These are phyloP conservation scores for Aplocera efformata DNA, from an alignment of 2,888 invertebrate species.

Conservation along the genomic window DNA sequence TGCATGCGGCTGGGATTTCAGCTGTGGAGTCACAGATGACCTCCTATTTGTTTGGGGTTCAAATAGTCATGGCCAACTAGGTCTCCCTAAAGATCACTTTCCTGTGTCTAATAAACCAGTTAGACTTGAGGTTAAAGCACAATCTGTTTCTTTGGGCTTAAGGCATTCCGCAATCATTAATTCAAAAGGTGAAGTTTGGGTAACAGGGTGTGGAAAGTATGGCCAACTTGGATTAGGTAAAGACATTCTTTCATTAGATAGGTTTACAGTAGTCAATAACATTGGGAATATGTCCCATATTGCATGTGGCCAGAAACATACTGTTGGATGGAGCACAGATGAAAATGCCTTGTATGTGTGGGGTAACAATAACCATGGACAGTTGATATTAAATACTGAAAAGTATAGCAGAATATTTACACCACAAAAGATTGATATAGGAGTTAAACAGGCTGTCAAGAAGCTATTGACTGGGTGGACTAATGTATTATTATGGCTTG, in stretches of 20 bases:
- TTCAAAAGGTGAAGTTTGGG: constrained; percentile 81
- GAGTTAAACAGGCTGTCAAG: constrained; percentile 75
- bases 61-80: constrained; percentile 88
- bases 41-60: constrained; percentile 91
- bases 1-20: constrained; percentile 91
- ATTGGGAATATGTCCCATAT: constrained; percentile 81
- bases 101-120: constrained; percentile 56
- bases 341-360: constrained; percentile 84
- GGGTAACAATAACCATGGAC: constrained; percentile 93
- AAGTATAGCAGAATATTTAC: constrained; percentile 73
- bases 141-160: constrained; percentile 83
- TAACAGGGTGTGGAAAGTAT: constrained; percentile 84
- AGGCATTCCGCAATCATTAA: constrained; percentile 84
- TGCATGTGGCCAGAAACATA: constrained; percentile 91
- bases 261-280: constrained; percentile 77
- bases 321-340: constrained; percentile 78
- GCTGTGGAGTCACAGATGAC: constrained; percentile 85
- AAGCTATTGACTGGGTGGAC: constrained; percentile 88
- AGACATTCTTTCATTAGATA: constrained; percentile 51
- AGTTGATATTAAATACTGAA: constrained; percentile 82
- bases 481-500: constrained; percentile 84
- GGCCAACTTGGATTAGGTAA: constrained; percentile 84
- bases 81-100: constrained; percentile 78
- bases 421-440: constrained; percentile 78
- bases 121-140: constrained; percentile 72